Evolutionary conservation across 1,140 invertebrate species (phyloP), one percentile per base, ranked within the genome.

Genomic region (Ptiloglossa arizonensis): DNA sequence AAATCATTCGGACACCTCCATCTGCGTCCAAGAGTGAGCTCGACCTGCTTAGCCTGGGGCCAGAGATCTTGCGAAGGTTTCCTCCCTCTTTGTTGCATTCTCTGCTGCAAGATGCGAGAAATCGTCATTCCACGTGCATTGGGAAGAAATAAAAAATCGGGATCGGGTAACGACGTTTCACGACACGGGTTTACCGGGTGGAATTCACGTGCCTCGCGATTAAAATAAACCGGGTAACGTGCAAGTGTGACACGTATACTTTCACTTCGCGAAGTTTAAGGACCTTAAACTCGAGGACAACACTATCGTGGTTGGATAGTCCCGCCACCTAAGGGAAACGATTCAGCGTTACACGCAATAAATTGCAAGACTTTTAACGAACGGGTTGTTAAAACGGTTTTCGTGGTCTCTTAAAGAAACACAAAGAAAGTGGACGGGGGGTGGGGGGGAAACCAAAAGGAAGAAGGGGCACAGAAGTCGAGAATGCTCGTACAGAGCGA

Each of bases 1-100:
- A 95, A 96, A 90, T 97, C 96, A 88, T 95, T 95, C 4, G 96
- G 95, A 82, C 94, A 94, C 81, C 94, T 94, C 96, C 96, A 97
- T 87, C 94, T 94, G 54, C 96, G 93, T 15, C 96, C 96, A 52
- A 91, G 91, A 79, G 92, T 93, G 24, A 93, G 88, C 69, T 93
- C 92, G 62, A 93, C 85, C 76, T 93, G 91, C 41, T 88, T 93
- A 91, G 91, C 91, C 88, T 93, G 92, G 54, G 92, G 92, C 92
- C 92, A 93, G 17, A 93, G 87, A 52, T 91, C 90, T 64, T 90
- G 85, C 41, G 88, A 90, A n/a, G 73, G 87, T 82, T 89, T 92
- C 85, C 85, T 90, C 62, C 88, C 90, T 81, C 88, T 88, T 35
- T 79, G 46, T 52, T 79, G 77, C 22, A 83, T 27, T 68, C 78